Conservation (phyloP, 1,140 invertebrate genomes). For the Diabrotica virgifera region DNA sequence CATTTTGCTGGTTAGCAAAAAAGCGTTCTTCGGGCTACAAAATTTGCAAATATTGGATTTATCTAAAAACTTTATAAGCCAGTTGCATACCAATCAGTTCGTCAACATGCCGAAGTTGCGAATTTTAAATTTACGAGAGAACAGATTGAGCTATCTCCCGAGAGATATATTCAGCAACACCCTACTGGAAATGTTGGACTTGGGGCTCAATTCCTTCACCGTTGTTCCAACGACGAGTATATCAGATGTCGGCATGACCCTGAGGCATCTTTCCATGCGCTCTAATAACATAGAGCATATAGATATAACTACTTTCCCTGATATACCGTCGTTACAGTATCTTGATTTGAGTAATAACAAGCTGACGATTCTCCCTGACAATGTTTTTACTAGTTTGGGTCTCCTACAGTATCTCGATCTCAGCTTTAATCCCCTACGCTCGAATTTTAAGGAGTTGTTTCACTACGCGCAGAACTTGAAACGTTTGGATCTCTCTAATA, state of each 20-base stretch:
- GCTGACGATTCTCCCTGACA: slow-evolving; percentile 81
- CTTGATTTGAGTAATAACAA: slow-evolving; percentile 78
- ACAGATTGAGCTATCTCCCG: slow-evolving; percentile 72
- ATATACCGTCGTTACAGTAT: slow-evolving; percentile 73
- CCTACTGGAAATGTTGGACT: slow-evolving; percentile 73
- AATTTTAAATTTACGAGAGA: slow-evolving; percentile 72
- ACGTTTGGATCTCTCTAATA: slow-evolving; percentile 69
- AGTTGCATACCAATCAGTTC: slow-evolving; percentile 79
- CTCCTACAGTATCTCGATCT: slow-evolving; percentile 76
- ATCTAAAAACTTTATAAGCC: slow-evolving; percentile 71
- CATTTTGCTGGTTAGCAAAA: slow-evolving; percentile 66
- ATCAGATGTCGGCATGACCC: slow-evolving; percentile 69
- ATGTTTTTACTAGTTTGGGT: slow-evolving; percentile 79
- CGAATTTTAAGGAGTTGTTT: slow-evolving; percentile 87
- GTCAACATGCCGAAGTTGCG: slow-evolving; percentile 72
- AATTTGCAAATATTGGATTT: slow-evolving; percentile 76
- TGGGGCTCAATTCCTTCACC: slow-evolving; percentile 75
- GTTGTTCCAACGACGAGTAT: slow-evolving; percentile 70
- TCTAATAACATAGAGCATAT: slow-evolving; percentile 82
- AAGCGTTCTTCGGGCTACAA: slow-evolving; percentile 70
- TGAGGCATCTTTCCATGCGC: slow-evolving; percentile 73
- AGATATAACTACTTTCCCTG: slow-evolving; percentile 82
- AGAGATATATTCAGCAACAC: slow-evolving; percentile 79
- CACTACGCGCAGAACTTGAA: slow-evolving; percentile 79
- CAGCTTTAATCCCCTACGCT: slow-evolving; percentile 74